Conservation (phyloP, 1,140 invertebrate species). For the Latrodectus geometricus region DNA sequence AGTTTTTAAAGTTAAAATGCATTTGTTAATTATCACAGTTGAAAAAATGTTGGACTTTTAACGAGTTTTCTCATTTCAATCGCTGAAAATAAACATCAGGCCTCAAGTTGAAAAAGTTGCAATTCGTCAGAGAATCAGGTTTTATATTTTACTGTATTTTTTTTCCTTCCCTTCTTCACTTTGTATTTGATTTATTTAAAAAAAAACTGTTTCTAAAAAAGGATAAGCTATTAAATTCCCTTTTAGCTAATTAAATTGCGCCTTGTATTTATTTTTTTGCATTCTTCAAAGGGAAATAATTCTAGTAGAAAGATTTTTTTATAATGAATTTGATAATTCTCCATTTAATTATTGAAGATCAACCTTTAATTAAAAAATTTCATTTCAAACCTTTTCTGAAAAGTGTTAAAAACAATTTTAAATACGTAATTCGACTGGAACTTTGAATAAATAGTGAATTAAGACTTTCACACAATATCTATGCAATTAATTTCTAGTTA, state of each 20-base stretch:
- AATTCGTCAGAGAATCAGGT: neutral
- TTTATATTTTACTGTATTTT: neutral
- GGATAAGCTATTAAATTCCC: neutral
- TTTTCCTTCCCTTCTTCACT: neutral
- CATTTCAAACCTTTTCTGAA: no score
- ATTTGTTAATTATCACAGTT: conserved; percentile 2
- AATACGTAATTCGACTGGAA: no score
- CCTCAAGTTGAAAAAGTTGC: neutral
- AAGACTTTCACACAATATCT: no score
- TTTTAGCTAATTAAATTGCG: conserved; percentile 25
- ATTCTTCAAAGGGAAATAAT: neutral
- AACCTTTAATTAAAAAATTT: no score
- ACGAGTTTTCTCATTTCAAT: conserved; percentile 11
- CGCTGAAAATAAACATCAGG: neutral
- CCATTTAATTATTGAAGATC: neutral
- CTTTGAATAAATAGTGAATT: no score
- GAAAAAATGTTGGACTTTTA: neutral
- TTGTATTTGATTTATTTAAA: neutral
- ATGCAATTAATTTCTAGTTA: no score
- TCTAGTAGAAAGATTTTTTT: neutral
- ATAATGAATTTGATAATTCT: conserved; percentile 1
- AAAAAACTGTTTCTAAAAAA: neutral
- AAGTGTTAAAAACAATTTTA: no score
- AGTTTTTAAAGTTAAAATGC: neutral
- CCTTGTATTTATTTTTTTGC: neutral